Conservation (phyloP, 2,113 vertebrate species). For the Asarcornis scutulata region DNA sequence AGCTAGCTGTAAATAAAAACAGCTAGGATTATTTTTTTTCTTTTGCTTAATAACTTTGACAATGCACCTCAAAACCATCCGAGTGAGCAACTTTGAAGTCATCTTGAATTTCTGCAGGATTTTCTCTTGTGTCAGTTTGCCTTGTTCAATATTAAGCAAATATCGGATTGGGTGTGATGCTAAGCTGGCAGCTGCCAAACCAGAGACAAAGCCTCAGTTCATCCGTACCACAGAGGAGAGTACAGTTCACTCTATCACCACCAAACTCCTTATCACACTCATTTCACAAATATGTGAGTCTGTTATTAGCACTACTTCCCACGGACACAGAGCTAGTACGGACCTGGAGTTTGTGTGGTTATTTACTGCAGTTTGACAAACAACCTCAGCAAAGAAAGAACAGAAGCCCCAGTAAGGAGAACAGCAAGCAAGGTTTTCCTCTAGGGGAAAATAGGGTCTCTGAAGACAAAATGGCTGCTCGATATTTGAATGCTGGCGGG, state of each 20-base stretch:
- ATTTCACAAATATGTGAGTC: not conserved
- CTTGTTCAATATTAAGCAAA: not conserved
- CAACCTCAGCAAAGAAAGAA: not conserved
- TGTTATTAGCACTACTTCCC: not conserved
- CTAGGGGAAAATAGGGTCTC: not conserved
- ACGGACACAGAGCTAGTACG: not conserved
- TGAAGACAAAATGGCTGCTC: conserved; percentile 11
- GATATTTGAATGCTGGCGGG: not conserved
- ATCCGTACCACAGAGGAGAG: not conserved
- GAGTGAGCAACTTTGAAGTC: conserved; percentile 38
- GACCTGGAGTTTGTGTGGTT: not conserved
- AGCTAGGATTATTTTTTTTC: conserved; percentile 1
- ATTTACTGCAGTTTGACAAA: not conserved
- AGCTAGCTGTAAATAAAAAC: conserved; percentile 52
- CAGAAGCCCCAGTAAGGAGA: not conserved
- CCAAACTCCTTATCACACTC: not conserved
- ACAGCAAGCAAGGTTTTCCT: not conserved
- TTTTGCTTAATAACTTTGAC: not conserved
- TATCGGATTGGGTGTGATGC: not conserved
- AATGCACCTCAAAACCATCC: not conserved
- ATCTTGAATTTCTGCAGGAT: conserved; percentile 22
- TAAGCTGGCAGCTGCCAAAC: conserved; percentile 17
- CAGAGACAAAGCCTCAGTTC: not conserved
- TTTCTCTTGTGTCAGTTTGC: conserved; percentile 22
- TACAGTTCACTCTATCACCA: not conserved